Evolutionary conservation across 2,113 vertebrate genomes (phyloP), one percentile per base, ranked within the genome.

Genomic region (Maylandia zebra): DNA sequence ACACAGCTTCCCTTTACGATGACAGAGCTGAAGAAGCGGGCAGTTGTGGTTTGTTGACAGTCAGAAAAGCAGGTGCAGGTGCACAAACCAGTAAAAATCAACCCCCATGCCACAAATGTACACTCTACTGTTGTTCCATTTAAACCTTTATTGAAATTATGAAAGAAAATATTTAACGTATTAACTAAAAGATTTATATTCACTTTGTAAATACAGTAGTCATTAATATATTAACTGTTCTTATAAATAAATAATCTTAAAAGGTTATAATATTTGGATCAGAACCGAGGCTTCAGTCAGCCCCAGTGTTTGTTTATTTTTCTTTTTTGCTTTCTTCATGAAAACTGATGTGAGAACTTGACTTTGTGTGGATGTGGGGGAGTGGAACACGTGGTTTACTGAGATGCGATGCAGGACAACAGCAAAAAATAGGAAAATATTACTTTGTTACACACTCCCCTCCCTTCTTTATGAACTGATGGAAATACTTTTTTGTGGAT

Each of bases 101-200:
- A 92, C 85, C 41, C 90, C 87, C 86, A 89, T 85, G 87, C 90
- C 90, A 78, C 93, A 94, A 86, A 93, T 94, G 93, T 92, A 93
- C 91, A 93, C 93, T 94, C 86, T 94, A 89, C 84, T 86, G 86
- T 95, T 90, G 91, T 92, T 95, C 90, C 92, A 94, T 93, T 93
- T 86, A 93, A 93, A 95, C 89, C 85, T 95, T 95, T 95, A 94
- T 93, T 94, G 84, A 91, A 92, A 94, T 91, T 91, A 91, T 91
- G 83, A 92, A 91, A 92, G 86, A 93, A 94, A 93, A 95, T 96
- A 96, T 96, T 96, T 96, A 97, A 96, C 95, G 91, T 96, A 95
- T 96, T 92, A 94, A 95, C 92, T 94, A 96, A 96, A 96, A 96
- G 96, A 96, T 96, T 96, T 97, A 95, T 97, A 96, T 96, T 94